Evolutionary conservation across 2,113 vertebrate genomes (phyloP).

Genomic region (Etheostoma spectabile): DNA sequence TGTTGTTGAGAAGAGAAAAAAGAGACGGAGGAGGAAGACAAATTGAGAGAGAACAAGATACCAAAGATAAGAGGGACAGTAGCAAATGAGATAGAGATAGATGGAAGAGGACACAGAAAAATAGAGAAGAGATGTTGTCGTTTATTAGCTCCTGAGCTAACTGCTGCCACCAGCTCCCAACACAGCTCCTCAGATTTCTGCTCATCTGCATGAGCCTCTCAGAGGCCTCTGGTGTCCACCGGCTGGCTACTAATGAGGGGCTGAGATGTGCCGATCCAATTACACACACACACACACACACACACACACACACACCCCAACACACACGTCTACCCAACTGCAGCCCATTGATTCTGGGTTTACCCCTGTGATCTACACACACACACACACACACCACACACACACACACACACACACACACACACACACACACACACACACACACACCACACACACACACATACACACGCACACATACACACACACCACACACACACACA

Average conservation of each 20-base stretch:
- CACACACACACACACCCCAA: constrained; percentile 42
- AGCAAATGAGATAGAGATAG: not conserved
- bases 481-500: constrained; percentile 34
- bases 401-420: no score
- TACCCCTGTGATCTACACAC: constrained; percentile 50
- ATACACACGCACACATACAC: constrained; percentile 1
- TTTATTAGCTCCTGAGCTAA: constrained; percentile 44
- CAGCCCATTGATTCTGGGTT: constrained; percentile 68
- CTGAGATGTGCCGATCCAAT: constrained; percentile 64
- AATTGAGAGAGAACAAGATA: not conserved
- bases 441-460: constrained; percentile 14
- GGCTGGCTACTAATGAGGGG: constrained; percentile 70
- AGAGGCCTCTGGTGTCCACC: constrained; percentile 73
- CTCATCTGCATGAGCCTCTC: constrained; percentile 78
- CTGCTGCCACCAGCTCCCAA: constrained; percentile 28
- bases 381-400: not conserved
- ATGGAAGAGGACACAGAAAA: not conserved
- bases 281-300: constrained; percentile 60
- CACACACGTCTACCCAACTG: constrained; percentile 30
- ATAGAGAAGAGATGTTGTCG: constrained; percentile 20
- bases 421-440: constrained; percentile 37
- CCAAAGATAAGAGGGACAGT: not conserved
- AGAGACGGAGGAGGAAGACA: not conserved
- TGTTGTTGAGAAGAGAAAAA: not conserved
- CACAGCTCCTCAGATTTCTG: constrained; percentile 71